Conservation (phyloP, 2,888 invertebrate species). For the Vesta saturnalis region DNA sequence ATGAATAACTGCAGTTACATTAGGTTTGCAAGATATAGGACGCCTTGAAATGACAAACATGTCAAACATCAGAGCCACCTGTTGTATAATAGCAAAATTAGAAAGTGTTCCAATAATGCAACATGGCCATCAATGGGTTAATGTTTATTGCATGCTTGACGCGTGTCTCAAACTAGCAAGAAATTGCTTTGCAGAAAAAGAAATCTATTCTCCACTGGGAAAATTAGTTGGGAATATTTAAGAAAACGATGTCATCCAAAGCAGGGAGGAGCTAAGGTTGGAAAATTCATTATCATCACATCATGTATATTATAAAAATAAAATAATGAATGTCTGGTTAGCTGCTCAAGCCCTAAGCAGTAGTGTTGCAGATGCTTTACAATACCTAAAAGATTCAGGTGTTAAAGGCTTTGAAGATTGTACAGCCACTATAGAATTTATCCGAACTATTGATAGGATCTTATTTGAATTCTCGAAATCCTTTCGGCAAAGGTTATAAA, state of each 20-base stretch:
- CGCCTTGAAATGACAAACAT: too few species aligned
- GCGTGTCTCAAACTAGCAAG: too few species aligned
- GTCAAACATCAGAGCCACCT: background rate
- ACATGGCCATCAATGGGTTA: too few species aligned
- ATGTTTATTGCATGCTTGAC: too few species aligned
- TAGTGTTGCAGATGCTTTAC: constrained; percentile 18
- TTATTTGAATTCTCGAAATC: constrained; percentile 34
- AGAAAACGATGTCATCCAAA: constrained; percentile 23
- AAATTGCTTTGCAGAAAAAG: too few species aligned
- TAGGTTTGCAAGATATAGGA: background rate
- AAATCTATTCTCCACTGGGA: too few species aligned
- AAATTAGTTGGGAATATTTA: too few species aligned
- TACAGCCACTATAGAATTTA: constrained; percentile 25
- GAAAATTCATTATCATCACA: background rate
- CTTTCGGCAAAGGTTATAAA: constrained; percentile 22
- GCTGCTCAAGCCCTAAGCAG: constrained; percentile 19
- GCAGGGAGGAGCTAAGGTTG: constrained; percentile 30
- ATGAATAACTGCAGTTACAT: background rate
- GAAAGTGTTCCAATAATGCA: too few species aligned
- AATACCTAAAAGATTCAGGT: constrained; percentile 7
- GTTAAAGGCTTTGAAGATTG: constrained; percentile 16
- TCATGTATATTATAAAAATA: constrained; percentile 21
- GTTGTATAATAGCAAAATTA: too few species aligned
- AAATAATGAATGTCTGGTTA: too few species aligned
- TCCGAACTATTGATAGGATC: constrained; percentile 25